Conservation (phyloP, 2,888 invertebrate genomes). For the Euzophera pinguis region DNA sequence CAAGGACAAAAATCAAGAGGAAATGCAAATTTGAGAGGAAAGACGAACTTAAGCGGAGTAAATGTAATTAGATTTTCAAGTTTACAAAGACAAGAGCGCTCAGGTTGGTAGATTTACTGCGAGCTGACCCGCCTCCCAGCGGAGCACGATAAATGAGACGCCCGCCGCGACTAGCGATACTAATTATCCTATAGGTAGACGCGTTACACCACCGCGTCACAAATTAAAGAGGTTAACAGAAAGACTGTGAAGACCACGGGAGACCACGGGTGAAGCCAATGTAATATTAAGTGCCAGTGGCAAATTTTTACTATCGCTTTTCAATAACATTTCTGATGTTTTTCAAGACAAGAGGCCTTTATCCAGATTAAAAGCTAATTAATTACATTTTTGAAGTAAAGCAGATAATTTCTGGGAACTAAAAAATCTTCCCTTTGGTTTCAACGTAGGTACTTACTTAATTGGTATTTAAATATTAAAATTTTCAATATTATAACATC, state of each 20-base stretch:
- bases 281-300: no score
- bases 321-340: no score
- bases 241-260: not conserved
- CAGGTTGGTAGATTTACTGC: slow-evolving; percentile 78
- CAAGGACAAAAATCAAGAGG: slow-evolving; percentile 60
- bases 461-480: no score
- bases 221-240: not conserved
- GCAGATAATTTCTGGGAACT: no score
- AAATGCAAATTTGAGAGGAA: slow-evolving; percentile 70
- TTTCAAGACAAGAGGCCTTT: no score
- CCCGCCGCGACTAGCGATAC: slow-evolving; percentile 69
- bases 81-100: slow-evolving; percentile 77
- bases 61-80: slow-evolving; percentile 79
- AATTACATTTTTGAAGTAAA: no score
- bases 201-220: slow-evolving; percentile 38
- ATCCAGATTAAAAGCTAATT: no score
- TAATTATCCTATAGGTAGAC: slow-evolving; percentile 74
- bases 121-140: slow-evolving; percentile 72
- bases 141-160: slow-evolving; percentile 75
- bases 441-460: no score
- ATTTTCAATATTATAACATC: no score
- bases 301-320: no score
- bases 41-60: slow-evolving; percentile 69
- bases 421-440: no score
- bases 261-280: no score